Evolutionary conservation across 2,113 vertebrate species (phyloP).

Genomic region (cattle (Bos taurus)): ARS-UCD2.0 NC_037335.1:82614001-82614500

Average conservation of each 20-base stretch:
- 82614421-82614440: constrained; percentile 46
- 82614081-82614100: not conserved
- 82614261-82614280: not conserved
- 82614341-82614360: not conserved
- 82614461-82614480: constrained; percentile 23
- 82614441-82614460: constrained; percentile 51
- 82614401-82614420: constrained; percentile 52
- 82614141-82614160: not conserved
- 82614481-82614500: constrained; percentile 55
- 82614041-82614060: not conserved
- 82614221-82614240: not conserved
- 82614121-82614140: not conserved
- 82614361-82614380: not conserved
- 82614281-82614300: not conserved
- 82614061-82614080: not conserved
- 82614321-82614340: not conserved
- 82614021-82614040: too few relatives aligned
- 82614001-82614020: too few relatives aligned
- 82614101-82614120: not conserved
- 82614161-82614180: not conserved
- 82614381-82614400: constrained; percentile 10
- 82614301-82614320: not conserved
- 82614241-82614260: not conserved
- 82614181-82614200: not conserved
- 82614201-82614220: not conserved